These are phyloP conservation scores for Gerosis bhagava DNA, from an alignment of 2,888 invertebrate genomes.

Conservation along the genomic window DNA sequence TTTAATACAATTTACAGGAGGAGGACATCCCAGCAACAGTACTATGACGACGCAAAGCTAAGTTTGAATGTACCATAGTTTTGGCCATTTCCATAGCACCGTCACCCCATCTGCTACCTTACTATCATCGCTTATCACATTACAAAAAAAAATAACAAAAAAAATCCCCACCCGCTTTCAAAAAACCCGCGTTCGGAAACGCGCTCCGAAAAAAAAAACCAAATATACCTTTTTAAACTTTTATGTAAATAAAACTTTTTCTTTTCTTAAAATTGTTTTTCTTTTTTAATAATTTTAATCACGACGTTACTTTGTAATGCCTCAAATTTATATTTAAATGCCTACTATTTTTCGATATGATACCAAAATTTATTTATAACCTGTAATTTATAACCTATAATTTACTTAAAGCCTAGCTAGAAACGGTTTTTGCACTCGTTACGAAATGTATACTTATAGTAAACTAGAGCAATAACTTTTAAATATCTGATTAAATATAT, in stretches of 20 bases:
- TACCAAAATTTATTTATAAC: constrained; percentile 57
- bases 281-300: constrained; percentile 36
- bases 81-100: constrained; percentile 68
- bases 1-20: constrained; percentile 53
- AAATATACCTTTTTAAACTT: constrained; percentile 39
- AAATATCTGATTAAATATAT: constrained; percentile 54
- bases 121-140: constrained; percentile 67
- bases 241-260: constrained; percentile 57
- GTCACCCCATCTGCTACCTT: constrained; percentile 70
- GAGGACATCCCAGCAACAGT: constrained; percentile 77
- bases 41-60: constrained; percentile 74
- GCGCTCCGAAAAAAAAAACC: constrained; percentile 47
- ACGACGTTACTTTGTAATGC: constrained; percentile 34
- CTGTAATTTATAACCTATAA: no score
- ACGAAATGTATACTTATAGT: constrained; percentile 56
- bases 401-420: constrained; percentile 34
- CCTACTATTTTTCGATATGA: constrained; percentile 49
- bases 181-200: constrained; percentile 28
- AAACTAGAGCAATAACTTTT: constrained; percentile 67
- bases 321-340: no score
- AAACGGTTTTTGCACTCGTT: constrained; percentile 50
- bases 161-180: constrained; percentile 55
- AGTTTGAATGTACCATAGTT: constrained; percentile 66
- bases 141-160: constrained; percentile 37
- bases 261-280: no score